phyloP scores from a whole-genome alignment of 2,888 invertebrate species.

The Epistrophe eligans region DNA sequence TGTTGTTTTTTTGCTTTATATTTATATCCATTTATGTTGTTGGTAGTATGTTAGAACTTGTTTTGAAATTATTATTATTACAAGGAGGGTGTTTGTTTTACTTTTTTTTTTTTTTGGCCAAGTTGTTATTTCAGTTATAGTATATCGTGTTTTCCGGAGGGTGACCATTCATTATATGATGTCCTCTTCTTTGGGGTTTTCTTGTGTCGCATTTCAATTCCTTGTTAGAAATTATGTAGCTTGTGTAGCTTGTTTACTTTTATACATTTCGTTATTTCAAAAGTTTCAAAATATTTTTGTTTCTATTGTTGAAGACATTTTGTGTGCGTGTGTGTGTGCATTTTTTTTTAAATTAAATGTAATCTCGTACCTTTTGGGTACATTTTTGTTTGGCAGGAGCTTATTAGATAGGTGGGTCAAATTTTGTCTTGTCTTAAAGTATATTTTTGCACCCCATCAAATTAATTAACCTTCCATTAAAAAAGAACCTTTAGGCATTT shows the following conservation, averaged over 20 bases:
- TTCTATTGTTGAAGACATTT: not conserved
- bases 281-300: not conserved
- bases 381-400: not conserved
- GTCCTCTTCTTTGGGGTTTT: slow-evolving; percentile 39
- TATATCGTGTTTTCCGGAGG: slow-evolving; percentile 56
- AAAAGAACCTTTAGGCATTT: not conserved
- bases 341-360: too few species aligned
- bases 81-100: not conserved
- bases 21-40: slow-evolving; percentile 1
- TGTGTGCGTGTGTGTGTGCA: too few species aligned
- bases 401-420: not conserved
- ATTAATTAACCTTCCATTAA: not conserved
- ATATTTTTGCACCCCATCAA: not conserved
- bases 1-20: not conserved
- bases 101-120: slow-evolving; percentile 26
- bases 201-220: slow-evolving; percentile 56
- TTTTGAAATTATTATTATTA: slow-evolving; percentile 25
- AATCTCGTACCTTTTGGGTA: not conserved
- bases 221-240: slow-evolving; percentile 48
- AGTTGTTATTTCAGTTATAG: slow-evolving; percentile 65
- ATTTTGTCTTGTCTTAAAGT: not conserved
- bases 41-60: slow-evolving; percentile 48
- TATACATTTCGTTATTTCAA: slow-evolving; percentile 7
- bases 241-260: not conserved
- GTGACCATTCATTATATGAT: slow-evolving; percentile 35